These are phyloP conservation scores for Chloroceryle inda DNA, from an alignment of 2,797 vertebrate species.

Conservation along the genomic window DNA sequence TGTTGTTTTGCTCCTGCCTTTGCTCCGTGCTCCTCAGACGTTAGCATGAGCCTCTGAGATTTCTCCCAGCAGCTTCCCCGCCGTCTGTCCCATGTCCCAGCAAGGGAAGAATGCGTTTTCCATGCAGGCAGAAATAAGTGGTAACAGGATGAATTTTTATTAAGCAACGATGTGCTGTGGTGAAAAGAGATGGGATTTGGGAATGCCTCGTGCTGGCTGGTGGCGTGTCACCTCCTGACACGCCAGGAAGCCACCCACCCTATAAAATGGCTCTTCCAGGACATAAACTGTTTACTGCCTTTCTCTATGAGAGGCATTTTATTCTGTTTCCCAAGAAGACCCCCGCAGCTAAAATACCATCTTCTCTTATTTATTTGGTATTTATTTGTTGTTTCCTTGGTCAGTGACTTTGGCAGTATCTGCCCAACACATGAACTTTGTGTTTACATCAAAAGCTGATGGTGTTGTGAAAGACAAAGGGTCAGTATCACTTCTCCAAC, in stretches of 20 bases:
- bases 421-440: conserved; percentile 24
- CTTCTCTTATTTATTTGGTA: not conserved
- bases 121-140: not conserved
- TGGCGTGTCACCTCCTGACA: not conserved
- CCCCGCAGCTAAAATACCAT: not conserved
- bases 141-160: not conserved
- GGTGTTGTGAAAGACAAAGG: conserved; percentile 46
- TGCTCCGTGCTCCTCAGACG: not conserved
- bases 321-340: not conserved
- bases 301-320: not conserved
- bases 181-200: not conserved
- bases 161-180: not conserved
- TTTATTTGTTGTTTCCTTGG: conserved; percentile 33
- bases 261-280: not conserved
- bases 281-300: not conserved
- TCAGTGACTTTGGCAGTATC: conserved; percentile 13
- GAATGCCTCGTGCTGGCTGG: not conserved
- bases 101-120: not conserved
- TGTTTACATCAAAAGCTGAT: conserved; percentile 17
- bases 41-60: not conserved
- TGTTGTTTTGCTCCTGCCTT: not conserved
- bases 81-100: not conserved
- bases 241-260: not conserved
- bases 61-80: not conserved
- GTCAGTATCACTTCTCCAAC: not conserved